Percentiles rank a stretch among this genome's conserved stretches.
phyloP scores from a whole-genome alignment of 2,888 invertebrate species.

The Sinohyriopsis cumingii region DNA sequence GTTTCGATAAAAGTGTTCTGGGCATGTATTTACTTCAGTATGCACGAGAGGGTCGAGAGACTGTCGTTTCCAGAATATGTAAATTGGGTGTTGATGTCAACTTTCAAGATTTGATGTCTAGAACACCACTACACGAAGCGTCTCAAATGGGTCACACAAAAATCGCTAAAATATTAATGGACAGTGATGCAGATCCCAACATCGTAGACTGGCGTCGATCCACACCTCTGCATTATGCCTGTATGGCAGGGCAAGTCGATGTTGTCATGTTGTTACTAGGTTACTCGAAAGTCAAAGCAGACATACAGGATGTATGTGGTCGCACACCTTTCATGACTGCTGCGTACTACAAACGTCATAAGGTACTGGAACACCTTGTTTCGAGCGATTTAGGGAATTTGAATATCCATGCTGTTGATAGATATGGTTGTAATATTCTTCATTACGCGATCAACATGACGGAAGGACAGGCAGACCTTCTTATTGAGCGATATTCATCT shows the following conservation, averaged over 20 bases:
- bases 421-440: slow-evolving; percentile 24
- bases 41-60: slow-evolving; percentile 20
- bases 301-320: slow-evolving; percentile 23
- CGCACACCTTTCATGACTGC: slow-evolving; percentile 32
- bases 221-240: slow-evolving; percentile 44
- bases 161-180: slow-evolving; percentile 21
- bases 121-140: slow-evolving; percentile 42
- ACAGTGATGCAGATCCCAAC: slow-evolving; percentile 23
- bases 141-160: slow-evolving; percentile 24
- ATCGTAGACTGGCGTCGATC: slow-evolving; percentile 37
- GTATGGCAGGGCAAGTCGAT: slow-evolving; percentile 25
- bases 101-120: slow-evolving; percentile 28
- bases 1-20: slow-evolving; percentile 12
- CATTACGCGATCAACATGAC: slow-evolving; percentile 19
- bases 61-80: slow-evolving; percentile 19
- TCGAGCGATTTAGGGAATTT: slow-evolving; percentile 9
- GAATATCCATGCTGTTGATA: slow-evolving; percentile 19
- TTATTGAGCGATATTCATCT: too few relatives aligned
- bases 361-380: slow-evolving; percentile 24
- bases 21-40: slow-evolving; percentile 29
- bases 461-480: slow-evolving; percentile 11
- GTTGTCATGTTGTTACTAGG: slow-evolving; percentile 23
- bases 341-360: slow-evolving; percentile 20
- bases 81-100: slow-evolving; percentile 19
- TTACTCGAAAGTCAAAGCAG: slow-evolving; percentile 1